These are phyloP conservation scores for Mustela nigripes DNA, from an alignment of 2,113 vertebrate species.

Conservation along the genomic window DNA sequence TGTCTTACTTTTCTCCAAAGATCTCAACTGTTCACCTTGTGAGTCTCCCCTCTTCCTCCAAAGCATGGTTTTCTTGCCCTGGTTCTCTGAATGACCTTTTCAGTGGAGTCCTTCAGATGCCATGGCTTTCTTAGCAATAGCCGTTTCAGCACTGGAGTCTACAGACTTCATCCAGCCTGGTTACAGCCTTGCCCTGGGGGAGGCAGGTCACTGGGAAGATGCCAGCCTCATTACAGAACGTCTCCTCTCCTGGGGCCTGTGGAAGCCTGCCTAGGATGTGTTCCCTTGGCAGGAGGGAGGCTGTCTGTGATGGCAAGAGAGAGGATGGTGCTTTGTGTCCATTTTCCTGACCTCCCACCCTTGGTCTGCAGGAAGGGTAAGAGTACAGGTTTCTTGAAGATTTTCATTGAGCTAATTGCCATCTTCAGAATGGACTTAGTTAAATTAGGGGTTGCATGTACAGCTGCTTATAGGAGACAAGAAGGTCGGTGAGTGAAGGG, in stretches of 20 bases:
- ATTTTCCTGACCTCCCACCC: background rate
- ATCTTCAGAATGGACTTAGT: background rate
- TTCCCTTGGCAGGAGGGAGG: background rate
- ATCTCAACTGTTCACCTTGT: background rate
- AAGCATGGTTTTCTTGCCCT: background rate
- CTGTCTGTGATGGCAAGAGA: background rate
- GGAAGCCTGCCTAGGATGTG: background rate
- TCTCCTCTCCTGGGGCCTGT: conserved; percentile 50
- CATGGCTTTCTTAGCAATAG: background rate
- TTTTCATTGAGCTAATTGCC: background rate
- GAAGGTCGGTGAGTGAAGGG: background rate
- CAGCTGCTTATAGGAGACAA: background rate
- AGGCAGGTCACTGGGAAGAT: background rate
- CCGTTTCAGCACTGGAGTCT: background rate
- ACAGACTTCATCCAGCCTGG: background rate
- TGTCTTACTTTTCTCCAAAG: background rate
- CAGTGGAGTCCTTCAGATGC: background rate
- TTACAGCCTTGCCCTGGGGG: background rate
- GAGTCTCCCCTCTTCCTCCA: background rate
- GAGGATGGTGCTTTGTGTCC: background rate
- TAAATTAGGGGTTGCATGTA: background rate
- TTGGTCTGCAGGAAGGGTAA: background rate
- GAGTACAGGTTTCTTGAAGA: conserved; percentile 1
- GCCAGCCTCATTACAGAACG: background rate
- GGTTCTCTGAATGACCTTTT: background rate